Base-by-base conservation (phyloP, 2,113 vertebrate species). In the Leptobrachium leishanense region DNA sequence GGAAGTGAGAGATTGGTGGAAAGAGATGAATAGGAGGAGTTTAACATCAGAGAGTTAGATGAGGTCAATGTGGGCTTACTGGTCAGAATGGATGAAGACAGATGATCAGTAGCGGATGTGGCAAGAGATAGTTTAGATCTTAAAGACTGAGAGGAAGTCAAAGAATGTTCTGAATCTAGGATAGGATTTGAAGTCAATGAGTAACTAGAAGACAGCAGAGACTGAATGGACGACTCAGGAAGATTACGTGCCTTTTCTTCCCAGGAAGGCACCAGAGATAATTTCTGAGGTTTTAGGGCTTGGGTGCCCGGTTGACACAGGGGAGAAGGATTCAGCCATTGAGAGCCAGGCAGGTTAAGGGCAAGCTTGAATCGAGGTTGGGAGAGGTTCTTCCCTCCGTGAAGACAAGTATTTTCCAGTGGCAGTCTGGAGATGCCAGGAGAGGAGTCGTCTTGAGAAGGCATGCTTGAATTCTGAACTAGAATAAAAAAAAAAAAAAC, bases 321-420 rank as follows among this genome's bases (percentile, higher is more conserved):
- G 20, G 69, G 2, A 50, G 54, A 5, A 43, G 42, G 62, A 31
- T 6, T 68, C 8, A 50, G 39, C 20, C 7, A 43, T 50, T 68
- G 43, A 68, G 64, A 59, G 44, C 78, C 78, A 62, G 78, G 78
- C 72, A 81, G 68, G 3, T 72, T 81, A 63, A 81, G 44, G 43
- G 78, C 78, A 15, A 81, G 77, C 74, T 63, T 81, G 20, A 71
- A 41, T 1, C 78, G 72, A 68, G 78, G 64, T 31, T 72, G 77
- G 1, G 69, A 65, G 9, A 65, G 46, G 11, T 44, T 43, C 10
- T 44, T 74, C 67, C 64, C 31, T 39, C 64, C 72, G 12, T 42
- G 78, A 5, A 80, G 71, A 2, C 44, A 41, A 46, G 71, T 15
- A 8, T 79, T 79, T 40, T 79, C 77, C 50, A 67, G 12, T 2